phyloP scores from a whole-genome alignment of 2,888 invertebrate species.

The Meteorus colon region DNA sequence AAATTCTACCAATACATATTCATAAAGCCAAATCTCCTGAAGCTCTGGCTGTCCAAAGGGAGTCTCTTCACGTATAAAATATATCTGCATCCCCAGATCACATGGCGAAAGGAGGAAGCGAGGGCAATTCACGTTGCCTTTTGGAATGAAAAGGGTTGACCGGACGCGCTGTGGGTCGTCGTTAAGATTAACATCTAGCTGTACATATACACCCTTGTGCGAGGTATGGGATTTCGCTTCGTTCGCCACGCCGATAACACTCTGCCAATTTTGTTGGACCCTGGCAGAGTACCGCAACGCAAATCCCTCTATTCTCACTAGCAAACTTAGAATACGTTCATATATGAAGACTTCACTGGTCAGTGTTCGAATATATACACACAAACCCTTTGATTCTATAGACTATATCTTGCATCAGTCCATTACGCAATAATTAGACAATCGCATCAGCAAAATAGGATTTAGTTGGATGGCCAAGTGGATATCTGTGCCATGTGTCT shows the following conservation, averaged over 20 bases:
- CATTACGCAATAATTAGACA: constrained; percentile 57
- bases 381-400: not conserved
- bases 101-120: constrained; percentile 3
- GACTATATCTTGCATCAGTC: not conserved
- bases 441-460: constrained; percentile 50
- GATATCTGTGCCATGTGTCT: constrained; percentile 41
- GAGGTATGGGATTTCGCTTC: constrained; percentile 49
- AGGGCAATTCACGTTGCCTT: not conserved
- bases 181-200: constrained; percentile 61
- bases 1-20: constrained; percentile 45
- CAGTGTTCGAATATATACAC: not conserved
- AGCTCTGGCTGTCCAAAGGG: constrained; percentile 37
- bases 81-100: not conserved
- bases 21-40: constrained; percentile 43
- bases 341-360: not conserved
- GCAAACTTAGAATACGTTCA: not conserved
- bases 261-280: constrained; percentile 36
- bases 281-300: not conserved
- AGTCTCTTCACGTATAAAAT: constrained; percentile 28
- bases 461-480: constrained; percentile 48
- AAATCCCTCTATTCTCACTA: constrained; percentile 23
- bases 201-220: constrained; percentile 33
- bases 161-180: constrained; percentile 29
- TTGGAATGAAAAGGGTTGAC: constrained; percentile 34
- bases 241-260: constrained; percentile 48